Evolutionary conservation across 2,113 vertebrate genomes (phyloP).

Genomic region (Menura novaehollandiae): DNA sequence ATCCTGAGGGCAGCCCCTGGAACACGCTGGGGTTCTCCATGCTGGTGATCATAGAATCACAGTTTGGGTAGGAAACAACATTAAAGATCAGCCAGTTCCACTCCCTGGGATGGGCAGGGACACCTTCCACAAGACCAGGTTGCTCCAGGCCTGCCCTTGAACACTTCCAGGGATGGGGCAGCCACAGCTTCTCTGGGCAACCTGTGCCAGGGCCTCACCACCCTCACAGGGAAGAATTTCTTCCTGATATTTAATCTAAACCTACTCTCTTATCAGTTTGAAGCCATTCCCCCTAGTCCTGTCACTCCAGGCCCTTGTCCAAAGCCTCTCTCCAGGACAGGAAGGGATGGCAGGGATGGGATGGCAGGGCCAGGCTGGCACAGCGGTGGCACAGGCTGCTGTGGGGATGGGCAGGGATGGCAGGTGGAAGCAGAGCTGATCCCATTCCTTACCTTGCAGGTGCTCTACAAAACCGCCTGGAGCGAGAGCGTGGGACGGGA

Average conservation of each 20-base stretch:
- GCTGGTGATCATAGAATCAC: background rate
- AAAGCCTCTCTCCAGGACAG: background rate
- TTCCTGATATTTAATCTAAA: background rate
- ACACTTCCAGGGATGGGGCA: background rate
- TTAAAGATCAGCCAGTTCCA: background rate
- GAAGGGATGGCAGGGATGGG: background rate
- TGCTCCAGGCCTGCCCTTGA: background rate
- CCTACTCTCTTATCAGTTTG: fast-evolving
- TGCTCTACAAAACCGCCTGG: constrained; percentile 95
- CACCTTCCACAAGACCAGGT: fast-evolving
- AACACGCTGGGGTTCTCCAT: fast-evolving
- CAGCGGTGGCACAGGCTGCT: background rate
- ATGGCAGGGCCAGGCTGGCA: background rate
- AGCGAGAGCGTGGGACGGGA: constrained; percentile 90
- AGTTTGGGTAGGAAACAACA: background rate
- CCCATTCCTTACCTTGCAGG: constrained; percentile 62
- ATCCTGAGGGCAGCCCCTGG: background rate
- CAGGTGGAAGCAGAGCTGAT: background rate
- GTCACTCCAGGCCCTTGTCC: background rate
- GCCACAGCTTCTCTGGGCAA: background rate
- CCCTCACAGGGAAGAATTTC: background rate
- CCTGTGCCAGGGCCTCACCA: background rate
- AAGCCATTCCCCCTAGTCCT: background rate
- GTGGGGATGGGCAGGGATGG: background rate
- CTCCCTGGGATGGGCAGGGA: background rate